These are phyloP conservation scores for Gymnoscopelus braueri DNA, from an alignment of 2,797 vertebrate genomes.

Conservation along the genomic window DNA sequence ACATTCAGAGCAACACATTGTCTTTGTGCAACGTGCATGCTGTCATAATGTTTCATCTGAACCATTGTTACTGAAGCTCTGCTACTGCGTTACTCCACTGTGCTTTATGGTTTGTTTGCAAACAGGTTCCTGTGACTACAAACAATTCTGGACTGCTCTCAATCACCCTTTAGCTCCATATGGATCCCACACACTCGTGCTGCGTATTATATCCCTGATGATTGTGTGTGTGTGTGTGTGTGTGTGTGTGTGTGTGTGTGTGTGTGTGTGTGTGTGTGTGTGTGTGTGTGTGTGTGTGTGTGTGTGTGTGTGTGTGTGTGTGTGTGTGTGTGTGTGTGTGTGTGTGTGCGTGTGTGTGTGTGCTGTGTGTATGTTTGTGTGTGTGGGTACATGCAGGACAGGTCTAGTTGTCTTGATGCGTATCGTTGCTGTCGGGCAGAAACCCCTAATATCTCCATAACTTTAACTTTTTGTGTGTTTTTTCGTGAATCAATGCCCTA, in stretches of 20 bases:
- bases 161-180: conserved; percentile 30
- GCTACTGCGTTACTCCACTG: conserved; percentile 24
- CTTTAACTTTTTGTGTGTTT: too few species aligned
- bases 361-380: conserved; percentile 4
- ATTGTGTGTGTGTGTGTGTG: conserved; percentile 2
- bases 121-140: conserved; percentile 34
- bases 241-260: too few species aligned
- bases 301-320: too few species aligned
- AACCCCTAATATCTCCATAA: too few species aligned
- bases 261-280: too few species aligned
- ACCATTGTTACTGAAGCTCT: conserved; percentile 34
- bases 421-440: too few species aligned
- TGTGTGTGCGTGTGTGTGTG: too few species aligned
- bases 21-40: conserved; percentile 15
- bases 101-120: conserved; percentile 44
- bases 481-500: too few species aligned
- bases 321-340: too few species aligned
- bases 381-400: not conserved
- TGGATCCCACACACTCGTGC: conserved; percentile 26
- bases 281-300: too few species aligned
- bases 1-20: not conserved
- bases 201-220: conserved; percentile 35
- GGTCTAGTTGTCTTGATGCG: not conserved
- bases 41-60: conserved; percentile 41
- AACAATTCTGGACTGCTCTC: conserved; percentile 39